A percentile compares a stretch with the other conserved stretches of the same genome.
phyloP scores from a whole-genome alignment of 2,113 vertebrate species.

The Rhynchomys soricoides region DNA sequence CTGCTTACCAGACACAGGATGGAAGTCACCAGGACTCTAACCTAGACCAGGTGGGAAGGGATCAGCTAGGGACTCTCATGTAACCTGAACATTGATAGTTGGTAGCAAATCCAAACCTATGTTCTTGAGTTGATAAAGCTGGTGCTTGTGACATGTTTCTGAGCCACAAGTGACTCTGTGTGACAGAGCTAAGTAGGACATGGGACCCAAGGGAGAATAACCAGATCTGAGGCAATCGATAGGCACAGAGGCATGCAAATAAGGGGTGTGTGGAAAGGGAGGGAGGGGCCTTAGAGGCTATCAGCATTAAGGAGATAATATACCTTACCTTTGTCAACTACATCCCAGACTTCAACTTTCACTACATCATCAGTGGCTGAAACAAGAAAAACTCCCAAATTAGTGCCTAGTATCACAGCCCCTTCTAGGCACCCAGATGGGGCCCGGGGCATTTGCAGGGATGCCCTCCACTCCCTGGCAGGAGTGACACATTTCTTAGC shows the following conservation, averaged over 20 bases:
- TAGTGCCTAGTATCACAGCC: neutral
- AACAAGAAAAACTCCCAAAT: conserved; percentile 54
- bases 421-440: neutral
- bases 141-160: neutral
- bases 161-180: neutral
- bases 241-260: neutral
- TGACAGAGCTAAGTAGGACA: neutral
- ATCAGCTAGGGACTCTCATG: neutral
- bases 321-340: conserved; percentile 97
- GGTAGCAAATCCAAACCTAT: neutral
- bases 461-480: neutral
- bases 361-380: conserved; percentile 98
- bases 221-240: neutral
- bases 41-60: neutral
- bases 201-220: neutral
- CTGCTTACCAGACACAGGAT: neutral
- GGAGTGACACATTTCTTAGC: too few species aligned
- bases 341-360: conserved; percentile 99
- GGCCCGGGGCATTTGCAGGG: neutral
- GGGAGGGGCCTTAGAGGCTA: rapidly evolving
- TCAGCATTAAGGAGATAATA: neutral
- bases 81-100: neutral
- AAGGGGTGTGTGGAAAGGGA: rapidly evolving
- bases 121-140: neutral
- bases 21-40: neutral